These are phyloP conservation scores for Zygogramma bicolorata DNA, from an alignment of 2,888 invertebrate genomes.

Conservation along the genomic window DNA sequence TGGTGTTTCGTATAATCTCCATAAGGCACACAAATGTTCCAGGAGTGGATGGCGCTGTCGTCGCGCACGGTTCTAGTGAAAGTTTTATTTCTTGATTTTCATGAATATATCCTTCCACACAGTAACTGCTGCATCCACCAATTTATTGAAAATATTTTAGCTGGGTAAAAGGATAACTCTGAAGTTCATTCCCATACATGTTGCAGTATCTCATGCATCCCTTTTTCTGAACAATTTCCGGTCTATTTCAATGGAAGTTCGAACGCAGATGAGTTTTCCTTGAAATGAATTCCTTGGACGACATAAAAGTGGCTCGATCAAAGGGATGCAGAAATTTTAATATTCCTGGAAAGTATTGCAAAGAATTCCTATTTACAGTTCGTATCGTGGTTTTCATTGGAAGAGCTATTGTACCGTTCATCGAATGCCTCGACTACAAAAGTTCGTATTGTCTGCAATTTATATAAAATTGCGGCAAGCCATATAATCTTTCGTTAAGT, in stretches of 20 bases:
- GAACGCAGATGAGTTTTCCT: not conserved
- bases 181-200: too few relatives aligned
- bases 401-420: conserved; percentile 10
- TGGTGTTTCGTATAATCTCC: too few relatives aligned
- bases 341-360: not conserved
- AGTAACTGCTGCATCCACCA: too few relatives aligned
- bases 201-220: too few relatives aligned
- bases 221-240: too few relatives aligned
- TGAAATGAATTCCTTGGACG: not conserved
- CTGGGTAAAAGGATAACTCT: too few relatives aligned
- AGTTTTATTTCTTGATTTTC: too few relatives aligned
- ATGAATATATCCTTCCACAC: too few relatives aligned
- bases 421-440: not conserved
- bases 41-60: too few relatives aligned
- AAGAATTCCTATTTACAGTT: not conserved
- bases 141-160: too few relatives aligned
- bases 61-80: too few relatives aligned
- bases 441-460: conserved; percentile 7
- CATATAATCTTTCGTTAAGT: conserved; percentile 18
- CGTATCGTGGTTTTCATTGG: not conserved
- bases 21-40: too few relatives aligned
- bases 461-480: conserved; percentile 11
- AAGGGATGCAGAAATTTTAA: not conserved
- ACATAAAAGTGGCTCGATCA: not conserved
- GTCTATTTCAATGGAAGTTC: not conserved